Conservation (phyloP, 2,888 invertebrate genomes). For the Cheilosia impressa region DNA sequence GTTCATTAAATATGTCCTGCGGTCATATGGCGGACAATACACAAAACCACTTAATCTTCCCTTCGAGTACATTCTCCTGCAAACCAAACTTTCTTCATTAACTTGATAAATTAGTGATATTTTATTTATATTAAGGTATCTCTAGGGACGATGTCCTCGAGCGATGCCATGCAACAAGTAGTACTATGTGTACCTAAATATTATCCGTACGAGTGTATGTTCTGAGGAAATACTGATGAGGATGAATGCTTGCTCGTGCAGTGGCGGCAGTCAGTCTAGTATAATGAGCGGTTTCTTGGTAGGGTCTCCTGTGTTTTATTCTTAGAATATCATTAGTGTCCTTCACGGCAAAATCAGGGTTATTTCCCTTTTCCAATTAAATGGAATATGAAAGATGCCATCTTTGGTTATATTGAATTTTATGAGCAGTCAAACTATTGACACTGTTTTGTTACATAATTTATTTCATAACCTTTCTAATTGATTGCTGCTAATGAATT, state of each 20-base stretch:
- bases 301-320: background rate
- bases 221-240: background rate
- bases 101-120: slow-evolving; percentile 73
- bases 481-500: too few relatives aligned
- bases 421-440: slow-evolving; percentile 28
- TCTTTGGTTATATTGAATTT: slow-evolving; percentile 33
- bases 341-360: background rate
- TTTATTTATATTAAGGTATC: slow-evolving; percentile 71
- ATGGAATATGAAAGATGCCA: slow-evolving; percentile 14
- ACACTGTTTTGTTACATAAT: slow-evolving; percentile 1
- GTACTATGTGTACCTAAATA: too few relatives aligned
- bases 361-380: slow-evolving; percentile 13
- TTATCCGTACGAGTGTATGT: background rate
- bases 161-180: slow-evolving; percentile 65
- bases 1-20: slow-evolving; percentile 70
- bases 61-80: slow-evolving; percentile 38
- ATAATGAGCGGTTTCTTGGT: background rate
- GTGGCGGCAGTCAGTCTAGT: background rate
- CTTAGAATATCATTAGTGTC: slow-evolving; percentile 17
- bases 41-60: slow-evolving; percentile 51
- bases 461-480: background rate
- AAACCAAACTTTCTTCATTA: slow-evolving; percentile 70
- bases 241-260: slow-evolving; percentile 6
- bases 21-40: slow-evolving; percentile 57
- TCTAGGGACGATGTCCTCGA: slow-evolving; percentile 48